A percentile compares a stretch with the other conserved stretches of the same genome.
These are phyloP conservation scores for Hirtodrosophila trivittata DNA, from an alignment of 2,888 invertebrate species.

Conservation along the genomic window DNA sequence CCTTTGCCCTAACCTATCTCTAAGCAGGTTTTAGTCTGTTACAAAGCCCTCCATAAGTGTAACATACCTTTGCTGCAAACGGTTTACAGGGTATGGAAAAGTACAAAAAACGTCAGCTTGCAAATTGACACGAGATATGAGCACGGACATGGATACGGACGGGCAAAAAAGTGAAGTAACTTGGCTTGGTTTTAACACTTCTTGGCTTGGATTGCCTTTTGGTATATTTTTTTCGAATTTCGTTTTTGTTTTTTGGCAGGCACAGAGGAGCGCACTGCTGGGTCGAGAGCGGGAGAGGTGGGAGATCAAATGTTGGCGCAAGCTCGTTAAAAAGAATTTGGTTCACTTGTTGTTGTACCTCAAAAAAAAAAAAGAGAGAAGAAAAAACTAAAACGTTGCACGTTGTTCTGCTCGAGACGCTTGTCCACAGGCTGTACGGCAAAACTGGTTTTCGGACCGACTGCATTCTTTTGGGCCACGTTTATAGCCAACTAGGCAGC, in stretches of 20 bases:
- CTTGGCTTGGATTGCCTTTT: conserved; percentile 58
- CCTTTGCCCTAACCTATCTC: too few species aligned
- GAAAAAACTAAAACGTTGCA: conserved; percentile 27
- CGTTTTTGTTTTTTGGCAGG: conserved; percentile 22
- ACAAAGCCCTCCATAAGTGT: too few species aligned
- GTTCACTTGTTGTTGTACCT: conserved; percentile 71
- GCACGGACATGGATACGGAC: conserved; percentile 65
- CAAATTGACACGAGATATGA: conserved; percentile 77
- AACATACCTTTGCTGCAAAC: too few species aligned
- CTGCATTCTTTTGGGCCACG: conserved; percentile 77
- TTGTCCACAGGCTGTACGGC: conserved; percentile 69
- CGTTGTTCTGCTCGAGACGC: conserved; percentile 61
- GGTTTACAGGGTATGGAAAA: not conserved
- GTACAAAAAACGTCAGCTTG: conserved; percentile 59
- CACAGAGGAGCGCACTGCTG: not conserved
- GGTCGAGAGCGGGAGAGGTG: conserved; percentile 6
- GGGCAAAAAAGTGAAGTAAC: conserved; percentile 53
- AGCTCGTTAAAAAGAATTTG: conserved; percentile 80
- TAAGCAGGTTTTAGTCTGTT: too few species aligned
- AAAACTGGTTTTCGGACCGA: conserved; percentile 71
- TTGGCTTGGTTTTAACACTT: conserved; percentile 75
- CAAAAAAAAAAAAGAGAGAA: conserved; percentile 2
- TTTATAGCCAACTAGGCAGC: conserved; percentile 60
- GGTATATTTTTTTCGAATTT: conserved; percentile 13
- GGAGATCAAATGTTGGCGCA: conserved; percentile 77